Base-by-base conservation (phyloP, 2,113 vertebrate species). In the Carassius gibelio region DNA sequence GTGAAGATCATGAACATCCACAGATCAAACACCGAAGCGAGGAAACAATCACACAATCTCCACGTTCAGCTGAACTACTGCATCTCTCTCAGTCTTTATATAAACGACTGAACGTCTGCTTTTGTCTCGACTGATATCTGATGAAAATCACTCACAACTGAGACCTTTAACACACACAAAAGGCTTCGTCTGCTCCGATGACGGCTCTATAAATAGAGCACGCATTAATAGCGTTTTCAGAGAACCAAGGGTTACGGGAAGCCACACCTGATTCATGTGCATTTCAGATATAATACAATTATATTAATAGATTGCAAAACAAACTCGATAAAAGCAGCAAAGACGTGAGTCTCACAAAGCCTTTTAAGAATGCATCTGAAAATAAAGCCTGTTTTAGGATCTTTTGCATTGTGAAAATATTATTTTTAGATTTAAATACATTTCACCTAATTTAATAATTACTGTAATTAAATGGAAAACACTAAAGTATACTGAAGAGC, bases 301-400 rank as follows among this genome's bases (percentile, higher is more conserved):
- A 69, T 72, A 45, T 72, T 72, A 72, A 72, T n/a, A 45, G 38
- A 71, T 42, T 38, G 21, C 68, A 38, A 34, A 42, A 42, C 68
- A 42, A 42, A 21, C 68, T 71, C 36, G 14, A 68, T 34, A 2
- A 34, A 4, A 69, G 21, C 19, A 61, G 11, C 26, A 4, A 14
- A 66, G 69, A n/a, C 0, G 34, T 30, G 66, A 38, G 21, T 34
- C 36, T 38, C 68, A 42, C 7, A n/a, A 19, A 71, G 26, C 2
- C 34, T 10, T 21, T 38, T 3, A 38, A 4, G 3, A 42, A 38
- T 3, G 4, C 0, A 19, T 42, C 36, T 72, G 19, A 68, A 36
- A 68, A 1, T 7, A 0, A 34, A 68, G 15, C 30, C 66, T 69
- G 3, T 34, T 19, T 68, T 68, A 68, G 3, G 14, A 19, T 69